Evolutionary conservation across 2,797 vertebrate species (phyloP).

Genomic region (Echiichthys vipera): DNA sequence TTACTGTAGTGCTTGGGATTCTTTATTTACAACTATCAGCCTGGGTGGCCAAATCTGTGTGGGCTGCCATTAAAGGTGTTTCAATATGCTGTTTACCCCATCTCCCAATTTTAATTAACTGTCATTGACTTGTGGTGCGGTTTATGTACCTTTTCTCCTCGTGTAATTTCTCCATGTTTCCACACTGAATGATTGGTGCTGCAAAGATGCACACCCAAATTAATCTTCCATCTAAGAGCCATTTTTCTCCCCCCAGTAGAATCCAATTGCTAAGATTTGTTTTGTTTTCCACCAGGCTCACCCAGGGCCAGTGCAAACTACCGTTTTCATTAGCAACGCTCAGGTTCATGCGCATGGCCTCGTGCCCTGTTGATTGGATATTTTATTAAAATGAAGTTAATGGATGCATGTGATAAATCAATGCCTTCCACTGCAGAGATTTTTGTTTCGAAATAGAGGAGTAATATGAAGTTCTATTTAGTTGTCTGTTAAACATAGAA

Average conservation of each 20-base stretch:
- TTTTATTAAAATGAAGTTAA: constrained; percentile 71
- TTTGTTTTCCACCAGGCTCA: constrained; percentile 57
- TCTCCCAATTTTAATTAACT: constrained; percentile 78
- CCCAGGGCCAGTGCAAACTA: constrained; percentile 54
- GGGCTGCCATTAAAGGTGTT: constrained; percentile 63
- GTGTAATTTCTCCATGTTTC: constrained; percentile 66
- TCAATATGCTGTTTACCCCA: constrained; percentile 72
- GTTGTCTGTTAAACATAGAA: constrained; percentile 15
- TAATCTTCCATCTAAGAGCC: constrained; percentile 74
- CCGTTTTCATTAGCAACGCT: constrained; percentile 69
- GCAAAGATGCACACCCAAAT: constrained; percentile 57
- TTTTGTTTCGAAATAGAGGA: constrained; percentile 18
- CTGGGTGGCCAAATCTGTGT: constrained; percentile 45
- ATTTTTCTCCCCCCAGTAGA: constrained; percentile 36
- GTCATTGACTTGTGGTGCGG: constrained; percentile 74
- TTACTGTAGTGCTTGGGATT: constrained; percentile 45
- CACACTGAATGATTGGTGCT: constrained; percentile 57
- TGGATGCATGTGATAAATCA: constrained; percentile 74
- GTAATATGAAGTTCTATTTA: constrained; percentile 39
- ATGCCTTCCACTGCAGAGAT: constrained; percentile 25
- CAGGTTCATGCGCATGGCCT: constrained; percentile 41
- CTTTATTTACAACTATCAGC: constrained; percentile 63
- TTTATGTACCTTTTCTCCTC: constrained; percentile 69
- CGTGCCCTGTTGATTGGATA: constrained; percentile 61
- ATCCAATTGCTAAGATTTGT: constrained; percentile 67